phyloP scores from a whole-genome alignment of 2,888 invertebrate species.

The Disparrhopalites patrizii region DNA sequence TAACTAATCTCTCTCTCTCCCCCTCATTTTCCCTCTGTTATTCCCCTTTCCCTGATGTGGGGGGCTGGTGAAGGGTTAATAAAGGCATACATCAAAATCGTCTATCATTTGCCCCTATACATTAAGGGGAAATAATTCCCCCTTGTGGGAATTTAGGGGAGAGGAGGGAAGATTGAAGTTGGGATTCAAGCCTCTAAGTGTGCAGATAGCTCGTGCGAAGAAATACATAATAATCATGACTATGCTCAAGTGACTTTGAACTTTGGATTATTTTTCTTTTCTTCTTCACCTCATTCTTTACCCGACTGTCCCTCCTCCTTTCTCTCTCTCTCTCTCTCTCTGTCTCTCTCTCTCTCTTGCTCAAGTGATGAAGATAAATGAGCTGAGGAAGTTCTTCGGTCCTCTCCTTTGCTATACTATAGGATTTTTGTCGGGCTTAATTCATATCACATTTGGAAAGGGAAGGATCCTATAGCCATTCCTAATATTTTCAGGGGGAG shows the following conservation, averaged over 20 bases:
- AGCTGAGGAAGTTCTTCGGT: conserved; percentile 27
- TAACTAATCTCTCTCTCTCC: neutral
- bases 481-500: too few species aligned
- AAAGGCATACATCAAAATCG: too few species aligned
- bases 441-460: conserved; percentile 16
- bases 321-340: conserved; percentile 1
- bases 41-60: too few species aligned
- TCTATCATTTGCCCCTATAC: too few species aligned
- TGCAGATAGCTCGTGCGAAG: too few species aligned
- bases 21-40: neutral
- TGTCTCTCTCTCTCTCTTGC: neutral
- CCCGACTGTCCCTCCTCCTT: neutral
- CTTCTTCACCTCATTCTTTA: too few species aligned
- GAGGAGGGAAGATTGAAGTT: neutral
- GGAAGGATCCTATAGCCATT: conserved; percentile 12
- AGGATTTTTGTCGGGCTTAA: conserved; percentile 20
- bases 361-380: conserved; percentile 31
- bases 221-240: too few species aligned
- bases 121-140: neutral
- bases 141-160: neutral
- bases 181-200: too few species aligned
- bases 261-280: conserved; percentile 6
- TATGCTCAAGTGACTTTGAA: neutral
- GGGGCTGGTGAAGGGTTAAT: too few species aligned
- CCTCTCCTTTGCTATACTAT: conserved; percentile 10